phyloP scores from a whole-genome alignment of 2,113 vertebrate species.

The Lutjanus erythropterus region DNA sequence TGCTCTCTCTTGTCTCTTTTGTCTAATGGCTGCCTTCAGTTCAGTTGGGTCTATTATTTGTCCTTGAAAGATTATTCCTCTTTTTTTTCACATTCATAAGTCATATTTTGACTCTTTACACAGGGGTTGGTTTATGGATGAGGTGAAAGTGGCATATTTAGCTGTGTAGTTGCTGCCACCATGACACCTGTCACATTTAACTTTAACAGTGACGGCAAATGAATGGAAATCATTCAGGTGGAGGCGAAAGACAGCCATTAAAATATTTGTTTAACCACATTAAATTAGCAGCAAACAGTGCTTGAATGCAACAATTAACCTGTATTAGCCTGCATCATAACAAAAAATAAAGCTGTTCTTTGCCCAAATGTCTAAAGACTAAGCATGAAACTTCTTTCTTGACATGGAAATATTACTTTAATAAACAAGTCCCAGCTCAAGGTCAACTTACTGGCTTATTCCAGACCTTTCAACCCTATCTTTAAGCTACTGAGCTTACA shows the following conservation, averaged over 20 bases:
- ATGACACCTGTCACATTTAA: constrained; percentile 27
- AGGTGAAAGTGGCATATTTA: constrained; percentile 53
- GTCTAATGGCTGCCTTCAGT: constrained; percentile 75
- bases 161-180: constrained; percentile 20
- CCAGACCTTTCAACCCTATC: background rate
- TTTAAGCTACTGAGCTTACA: background rate
- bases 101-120: constrained; percentile 57
- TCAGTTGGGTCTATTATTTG: constrained; percentile 69
- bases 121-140: constrained; percentile 38
- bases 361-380: background rate
- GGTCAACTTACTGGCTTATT: background rate
- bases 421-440: background rate
- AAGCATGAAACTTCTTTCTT: background rate
- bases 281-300: background rate
- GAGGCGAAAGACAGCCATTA: constrained; percentile 25
- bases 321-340: background rate
- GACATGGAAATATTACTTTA: background rate
- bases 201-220: constrained; percentile 12
- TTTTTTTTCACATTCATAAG: constrained; percentile 42
- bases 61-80: constrained; percentile 63
- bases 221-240: constrained; percentile 6
- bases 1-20: constrained; percentile 69
- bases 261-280: constrained; percentile 18
- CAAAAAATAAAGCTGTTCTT: background rate
- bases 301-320: constrained; percentile 6